Conservation (phyloP, 2,113 vertebrate species). For the Oryzias melastigma region DNA sequence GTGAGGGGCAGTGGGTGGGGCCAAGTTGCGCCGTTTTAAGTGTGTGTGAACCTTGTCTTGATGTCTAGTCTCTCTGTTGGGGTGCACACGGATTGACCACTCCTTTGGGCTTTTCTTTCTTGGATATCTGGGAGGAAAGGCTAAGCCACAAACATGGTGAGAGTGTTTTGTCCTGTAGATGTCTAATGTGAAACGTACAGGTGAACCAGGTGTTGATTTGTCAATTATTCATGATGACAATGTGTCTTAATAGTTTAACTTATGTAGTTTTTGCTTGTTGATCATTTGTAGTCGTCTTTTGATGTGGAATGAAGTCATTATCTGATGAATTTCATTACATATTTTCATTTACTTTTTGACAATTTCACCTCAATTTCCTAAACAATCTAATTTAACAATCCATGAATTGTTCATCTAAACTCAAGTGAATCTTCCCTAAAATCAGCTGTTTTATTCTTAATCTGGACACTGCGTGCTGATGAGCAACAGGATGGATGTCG, state of each 20-base stretch:
- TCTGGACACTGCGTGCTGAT: slow-evolving; percentile 9
- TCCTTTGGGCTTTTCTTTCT: slow-evolving; percentile 74
- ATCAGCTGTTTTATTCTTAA: background rate
- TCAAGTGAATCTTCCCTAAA: background rate
- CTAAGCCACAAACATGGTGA: slow-evolving; percentile 82
- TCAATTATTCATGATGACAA: background rate
- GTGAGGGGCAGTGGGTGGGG: slow-evolving; percentile 71
- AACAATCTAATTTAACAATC: background rate
- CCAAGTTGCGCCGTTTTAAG: slow-evolving; percentile 75
- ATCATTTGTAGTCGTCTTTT: no score
- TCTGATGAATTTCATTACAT: background rate
- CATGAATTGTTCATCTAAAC: background rate
- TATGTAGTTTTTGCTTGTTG: no score
- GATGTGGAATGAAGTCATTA: background rate
- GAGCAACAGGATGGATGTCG: slow-evolving; percentile 21
- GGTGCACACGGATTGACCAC: slow-evolving; percentile 78
- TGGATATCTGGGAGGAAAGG: slow-evolving; percentile 74
- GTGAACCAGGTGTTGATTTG: background rate
- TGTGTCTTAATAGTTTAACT: no score
- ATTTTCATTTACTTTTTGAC: background rate
- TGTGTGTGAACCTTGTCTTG: slow-evolving; percentile 73
- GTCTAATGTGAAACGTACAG: slow-evolving; percentile 8
- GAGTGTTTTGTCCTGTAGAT: slow-evolving; percentile 21
- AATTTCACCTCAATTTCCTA: background rate
- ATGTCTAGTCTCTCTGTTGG: slow-evolving; percentile 81